Conservation (phyloP, 2,888 invertebrate species). For the Dichetophora obliterata region DNA sequence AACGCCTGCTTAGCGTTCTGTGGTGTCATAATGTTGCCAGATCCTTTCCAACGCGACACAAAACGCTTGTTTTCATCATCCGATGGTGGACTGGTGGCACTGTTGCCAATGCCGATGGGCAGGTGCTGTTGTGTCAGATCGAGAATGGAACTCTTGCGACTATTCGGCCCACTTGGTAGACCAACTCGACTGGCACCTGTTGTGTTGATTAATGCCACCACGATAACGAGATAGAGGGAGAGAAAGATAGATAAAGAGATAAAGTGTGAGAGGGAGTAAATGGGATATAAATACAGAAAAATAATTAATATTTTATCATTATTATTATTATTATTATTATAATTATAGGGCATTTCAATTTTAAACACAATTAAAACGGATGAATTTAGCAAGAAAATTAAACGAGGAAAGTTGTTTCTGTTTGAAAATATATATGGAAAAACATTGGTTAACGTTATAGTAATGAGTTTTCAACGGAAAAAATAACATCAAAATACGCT, state of each 20-base stretch:
- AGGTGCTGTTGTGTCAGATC: slow-evolving; percentile 71
- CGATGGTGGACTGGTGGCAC: slow-evolving; percentile 73
- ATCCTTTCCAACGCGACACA: slow-evolving; percentile 67
- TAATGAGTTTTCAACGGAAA: too few relatives aligned
- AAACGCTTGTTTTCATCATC: slow-evolving; percentile 70
- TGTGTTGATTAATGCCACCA: too few relatives aligned
- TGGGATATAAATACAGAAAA: background rate
- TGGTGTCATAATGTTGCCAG: slow-evolving; percentile 60
- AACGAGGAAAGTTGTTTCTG: background rate
- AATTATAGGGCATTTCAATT: background rate
- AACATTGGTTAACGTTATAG: too few relatives aligned
- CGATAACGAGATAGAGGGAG: too few relatives aligned
- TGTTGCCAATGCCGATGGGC: slow-evolving; percentile 68
- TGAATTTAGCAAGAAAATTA: background rate
- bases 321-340: background rate
- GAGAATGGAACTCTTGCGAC: slow-evolving; percentile 74
- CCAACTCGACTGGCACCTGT: slow-evolving; percentile 68
- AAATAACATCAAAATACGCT: too few relatives aligned
- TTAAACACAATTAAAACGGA: background rate
- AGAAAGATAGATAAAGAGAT: background rate
- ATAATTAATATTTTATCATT: too few relatives aligned
- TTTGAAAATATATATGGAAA: background rate
- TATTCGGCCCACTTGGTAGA: slow-evolving; percentile 63
- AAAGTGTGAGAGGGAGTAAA: background rate
- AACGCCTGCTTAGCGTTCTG: slow-evolving; percentile 63